phyloP scores from a whole-genome alignment of 2,113 vertebrate genomes.

The Podarcis raffonei region DNA sequence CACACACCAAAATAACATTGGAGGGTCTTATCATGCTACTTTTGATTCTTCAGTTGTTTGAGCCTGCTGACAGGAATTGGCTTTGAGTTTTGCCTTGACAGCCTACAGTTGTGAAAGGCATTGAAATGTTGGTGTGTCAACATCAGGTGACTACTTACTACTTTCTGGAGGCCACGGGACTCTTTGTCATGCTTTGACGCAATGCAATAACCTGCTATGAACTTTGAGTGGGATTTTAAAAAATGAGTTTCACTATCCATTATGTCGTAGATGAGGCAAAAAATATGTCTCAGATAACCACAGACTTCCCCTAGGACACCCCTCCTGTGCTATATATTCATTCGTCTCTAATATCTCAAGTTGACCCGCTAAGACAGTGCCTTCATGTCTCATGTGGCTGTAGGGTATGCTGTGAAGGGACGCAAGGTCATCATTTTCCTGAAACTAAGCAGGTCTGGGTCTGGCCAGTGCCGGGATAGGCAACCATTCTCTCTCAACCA shows the following conservation, averaged over 20 bases:
- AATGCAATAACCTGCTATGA: background rate
- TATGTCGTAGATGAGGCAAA: no score
- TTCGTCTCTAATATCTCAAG: background rate
- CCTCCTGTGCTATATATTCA: background rate
- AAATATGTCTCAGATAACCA: background rate
- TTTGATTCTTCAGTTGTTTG: no score
- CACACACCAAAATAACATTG: no score
- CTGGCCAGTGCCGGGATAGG: no score
- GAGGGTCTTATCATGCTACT: no score
- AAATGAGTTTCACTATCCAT: background rate
- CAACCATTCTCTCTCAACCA: no score
- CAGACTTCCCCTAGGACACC: background rate
- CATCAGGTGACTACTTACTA: background rate
- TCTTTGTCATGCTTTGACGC: background rate
- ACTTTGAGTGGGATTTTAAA: background rate
- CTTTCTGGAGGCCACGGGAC: no score
- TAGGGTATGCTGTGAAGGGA: no score
- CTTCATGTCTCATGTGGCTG: no score
- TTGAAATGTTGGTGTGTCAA: background rate
- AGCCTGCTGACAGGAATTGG: background rate
- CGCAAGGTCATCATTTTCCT: no score
- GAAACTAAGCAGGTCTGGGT: no score
- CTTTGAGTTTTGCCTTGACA: background rate
- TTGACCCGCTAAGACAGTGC: background rate
- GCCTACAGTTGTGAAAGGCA: no score